Evolutionary conservation across 2,888 invertebrate genomes (phyloP).

Genomic region (Eupithecia dodoneata): DNA sequence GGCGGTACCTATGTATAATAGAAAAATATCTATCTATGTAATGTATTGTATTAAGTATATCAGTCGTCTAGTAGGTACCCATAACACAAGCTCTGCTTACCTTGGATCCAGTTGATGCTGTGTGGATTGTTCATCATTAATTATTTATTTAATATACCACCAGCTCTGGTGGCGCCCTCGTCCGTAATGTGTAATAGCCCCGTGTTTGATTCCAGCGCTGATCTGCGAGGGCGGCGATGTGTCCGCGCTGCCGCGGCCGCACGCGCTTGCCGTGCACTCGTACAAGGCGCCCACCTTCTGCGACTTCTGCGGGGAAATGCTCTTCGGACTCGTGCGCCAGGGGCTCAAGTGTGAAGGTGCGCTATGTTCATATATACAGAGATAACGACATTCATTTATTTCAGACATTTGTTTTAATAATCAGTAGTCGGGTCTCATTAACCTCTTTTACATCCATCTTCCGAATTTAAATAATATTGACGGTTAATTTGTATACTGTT

Average conservation of each 20-base stretch:
- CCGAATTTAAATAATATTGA: too few species aligned
- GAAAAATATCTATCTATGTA: too few species aligned
- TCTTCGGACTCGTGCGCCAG: conserved; percentile 98
- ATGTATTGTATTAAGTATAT: too few species aligned
- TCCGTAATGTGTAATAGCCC: not conserved
- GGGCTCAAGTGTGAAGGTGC: conserved; percentile 99
- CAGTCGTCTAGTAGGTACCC: too few species aligned
- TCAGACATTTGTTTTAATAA: not conserved
- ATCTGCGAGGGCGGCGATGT: conserved; percentile 67
- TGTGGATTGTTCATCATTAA: too few species aligned
- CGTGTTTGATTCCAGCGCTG: conserved; percentile 58
- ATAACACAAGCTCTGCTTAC: too few species aligned
- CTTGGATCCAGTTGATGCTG: too few species aligned
- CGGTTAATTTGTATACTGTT: too few species aligned
- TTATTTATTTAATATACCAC: too few species aligned
- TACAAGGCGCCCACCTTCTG: conserved; percentile 99
- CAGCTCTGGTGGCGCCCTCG: not conserved
- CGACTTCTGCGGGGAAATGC: conserved; percentile 99
- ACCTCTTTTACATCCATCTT: too few species aligned
- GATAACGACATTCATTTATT: not conserved
- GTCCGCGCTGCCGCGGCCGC: conserved; percentile 90
- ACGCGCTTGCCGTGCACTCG: conserved; percentile 97
- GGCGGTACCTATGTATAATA: too few species aligned
- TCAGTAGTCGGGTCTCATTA: not conserved
- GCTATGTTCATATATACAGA: not conserved